Percentiles rank a stretch among this genome's conserved stretches.
Conservation (phyloP, 2,113 vertebrate species). For the Phalacrocorax aristotelis region DNA sequence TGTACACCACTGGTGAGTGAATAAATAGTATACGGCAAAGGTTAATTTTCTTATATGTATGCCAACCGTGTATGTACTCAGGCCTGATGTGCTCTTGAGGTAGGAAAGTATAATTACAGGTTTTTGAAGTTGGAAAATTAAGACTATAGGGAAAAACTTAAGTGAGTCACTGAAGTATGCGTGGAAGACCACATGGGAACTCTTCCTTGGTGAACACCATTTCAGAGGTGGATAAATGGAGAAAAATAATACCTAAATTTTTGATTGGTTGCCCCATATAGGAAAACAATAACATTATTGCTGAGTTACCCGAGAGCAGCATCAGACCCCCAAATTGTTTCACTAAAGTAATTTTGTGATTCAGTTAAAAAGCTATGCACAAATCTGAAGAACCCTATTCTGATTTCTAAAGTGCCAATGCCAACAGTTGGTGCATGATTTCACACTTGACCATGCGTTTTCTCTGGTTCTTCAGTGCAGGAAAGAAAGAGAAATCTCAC, state of each 20-base stretch:
- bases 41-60: neutral
- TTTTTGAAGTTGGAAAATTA: neutral
- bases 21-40: neutral
- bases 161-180: neutral
- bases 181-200: neutral
- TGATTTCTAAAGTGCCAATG: neutral
- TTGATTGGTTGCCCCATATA: neutral
- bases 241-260: neutral
- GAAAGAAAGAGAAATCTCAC: neutral
- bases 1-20: neutral
- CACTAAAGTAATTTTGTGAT: neutral
- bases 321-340: neutral
- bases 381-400: neutral
- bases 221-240: neutral
- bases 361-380: neutral
- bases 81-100: neutral
- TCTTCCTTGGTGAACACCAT: neutral
- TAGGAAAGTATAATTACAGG: neutral
- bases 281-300: neutral
- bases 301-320: neutral
- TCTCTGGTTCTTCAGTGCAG: neutral
- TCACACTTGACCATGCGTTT: neutral
- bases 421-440: neutral
- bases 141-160: neutral
- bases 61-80: rapidly evolving